phyloP scores from a whole-genome alignment of 2,113 vertebrate species.

The Hucho hucho region DNA sequence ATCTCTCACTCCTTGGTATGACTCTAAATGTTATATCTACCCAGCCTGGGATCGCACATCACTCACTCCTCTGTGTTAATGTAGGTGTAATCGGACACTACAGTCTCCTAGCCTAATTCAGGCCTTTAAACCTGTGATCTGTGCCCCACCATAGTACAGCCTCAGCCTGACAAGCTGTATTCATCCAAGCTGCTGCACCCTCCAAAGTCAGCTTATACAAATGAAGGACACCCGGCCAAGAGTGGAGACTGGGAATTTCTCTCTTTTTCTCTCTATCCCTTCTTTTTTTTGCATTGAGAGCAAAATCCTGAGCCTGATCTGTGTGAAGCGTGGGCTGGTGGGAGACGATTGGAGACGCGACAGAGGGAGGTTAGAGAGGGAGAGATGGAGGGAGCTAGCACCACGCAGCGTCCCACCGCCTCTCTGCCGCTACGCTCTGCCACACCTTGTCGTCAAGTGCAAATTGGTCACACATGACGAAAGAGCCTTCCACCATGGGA shows the following conservation, averaged over 20 bases:
- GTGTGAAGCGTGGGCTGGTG: not conserved
- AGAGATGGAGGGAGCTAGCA: not conserved
- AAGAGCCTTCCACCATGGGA: slow-evolving; percentile 23
- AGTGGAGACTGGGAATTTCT: not conserved
- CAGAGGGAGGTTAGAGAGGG: not conserved
- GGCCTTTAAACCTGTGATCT: not conserved
- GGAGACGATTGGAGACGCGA: not conserved
- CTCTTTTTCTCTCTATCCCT: too few species aligned
- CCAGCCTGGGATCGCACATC: too few species aligned
- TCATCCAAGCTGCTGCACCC: slow-evolving; percentile 12
- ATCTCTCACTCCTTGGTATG: too few species aligned
- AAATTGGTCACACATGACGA: slow-evolving; percentile 43
- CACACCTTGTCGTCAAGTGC: slow-evolving; percentile 30
- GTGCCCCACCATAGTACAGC: slow-evolving; percentile 16
- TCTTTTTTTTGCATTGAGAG: not conserved
- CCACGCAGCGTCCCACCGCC: not conserved
- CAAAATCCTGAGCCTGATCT: too few species aligned
- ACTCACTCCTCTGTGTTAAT: too few species aligned
- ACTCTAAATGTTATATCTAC: too few species aligned
- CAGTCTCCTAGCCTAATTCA: not conserved
- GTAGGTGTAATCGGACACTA: not conserved
- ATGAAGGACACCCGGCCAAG: slow-evolving; percentile 26
- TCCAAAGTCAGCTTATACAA: slow-evolving; percentile 11
- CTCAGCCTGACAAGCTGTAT: slow-evolving; percentile 17
- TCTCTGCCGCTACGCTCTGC: not conserved